phyloP scores from a whole-genome alignment of 2,797 vertebrate species.

The Sparus aurata region DNA sequence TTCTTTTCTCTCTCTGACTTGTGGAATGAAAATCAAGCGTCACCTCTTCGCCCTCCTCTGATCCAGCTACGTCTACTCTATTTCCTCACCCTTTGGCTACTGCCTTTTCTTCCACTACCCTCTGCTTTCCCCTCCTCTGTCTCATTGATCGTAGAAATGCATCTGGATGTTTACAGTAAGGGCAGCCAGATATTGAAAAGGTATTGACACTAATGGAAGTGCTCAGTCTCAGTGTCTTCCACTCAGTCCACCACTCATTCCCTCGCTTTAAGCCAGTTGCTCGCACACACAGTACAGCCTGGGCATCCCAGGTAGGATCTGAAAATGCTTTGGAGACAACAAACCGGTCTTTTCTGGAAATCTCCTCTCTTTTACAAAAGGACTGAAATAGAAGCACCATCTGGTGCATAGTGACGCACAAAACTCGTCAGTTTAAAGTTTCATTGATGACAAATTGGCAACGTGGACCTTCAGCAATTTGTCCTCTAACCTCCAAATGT shows the following conservation, averaged over 20 bases:
- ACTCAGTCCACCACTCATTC: conserved; percentile 23
- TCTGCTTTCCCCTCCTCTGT: conserved; percentile 7
- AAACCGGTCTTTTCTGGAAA: conserved; percentile 17
- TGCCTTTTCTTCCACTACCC: background rate
- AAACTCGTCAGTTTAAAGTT: conserved; percentile 11
- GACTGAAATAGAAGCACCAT: conserved; percentile 21
- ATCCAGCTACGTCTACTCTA: conserved; percentile 18
- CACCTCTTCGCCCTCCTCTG: conserved; percentile 2
- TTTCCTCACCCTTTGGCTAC: conserved; percentile 20
- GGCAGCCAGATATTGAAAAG: conserved; percentile 27
- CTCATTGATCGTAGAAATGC: conserved; percentile 39
- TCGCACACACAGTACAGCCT: conserved; percentile 11
- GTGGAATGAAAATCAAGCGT: conserved; percentile 40
- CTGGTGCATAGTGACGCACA: background rate
- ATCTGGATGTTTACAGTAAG: background rate
- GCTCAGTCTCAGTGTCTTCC: conserved; percentile 3
- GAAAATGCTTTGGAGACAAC: conserved; percentile 22
- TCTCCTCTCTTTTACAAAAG: conserved; percentile 12
- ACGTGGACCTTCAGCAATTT: conserved; percentile 5
- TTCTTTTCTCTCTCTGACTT: conserved; percentile 57
- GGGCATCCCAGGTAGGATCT: conserved; percentile 3
- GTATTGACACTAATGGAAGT: conserved; percentile 16
- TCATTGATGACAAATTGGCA: background rate
- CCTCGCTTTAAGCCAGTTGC: conserved; percentile 35
- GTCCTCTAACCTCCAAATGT: background rate